These are phyloP conservation scores for Megalopta genalis DNA, from an alignment of 1,140 invertebrate genomes.

Conservation along the genomic window DNA sequence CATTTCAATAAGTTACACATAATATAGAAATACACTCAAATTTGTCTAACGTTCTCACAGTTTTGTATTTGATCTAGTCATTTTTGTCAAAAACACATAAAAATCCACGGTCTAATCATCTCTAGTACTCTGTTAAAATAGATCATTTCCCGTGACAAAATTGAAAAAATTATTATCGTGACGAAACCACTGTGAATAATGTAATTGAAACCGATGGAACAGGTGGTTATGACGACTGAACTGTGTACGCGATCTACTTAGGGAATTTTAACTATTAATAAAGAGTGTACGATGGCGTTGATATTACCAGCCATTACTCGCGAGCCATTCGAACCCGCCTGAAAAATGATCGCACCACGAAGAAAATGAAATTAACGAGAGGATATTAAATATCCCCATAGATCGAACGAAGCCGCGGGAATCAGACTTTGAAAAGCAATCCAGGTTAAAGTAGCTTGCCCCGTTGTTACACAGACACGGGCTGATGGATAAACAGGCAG, in stretches of 20 bases:
- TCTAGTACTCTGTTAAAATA: no score
- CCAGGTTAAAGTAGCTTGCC: not conserved
- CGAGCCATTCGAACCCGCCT: not conserved
- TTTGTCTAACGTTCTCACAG: no score
- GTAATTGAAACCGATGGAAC: no score
- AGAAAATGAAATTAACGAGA: conserved; percentile 32
- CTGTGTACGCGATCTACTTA: not conserved
- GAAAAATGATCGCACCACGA: conserved; percentile 28
- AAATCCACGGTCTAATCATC: no score
- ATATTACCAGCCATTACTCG: conserved; percentile 26
- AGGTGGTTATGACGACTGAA: no score
- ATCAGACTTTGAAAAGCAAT: not conserved
- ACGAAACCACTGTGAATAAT: no score
- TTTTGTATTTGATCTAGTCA: no score
- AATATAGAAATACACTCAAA: no score
- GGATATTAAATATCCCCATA: conserved; percentile 15
- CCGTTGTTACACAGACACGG: not conserved
- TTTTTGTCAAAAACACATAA: no score
- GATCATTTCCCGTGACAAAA: no score
- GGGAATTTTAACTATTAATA: conserved; percentile 14
- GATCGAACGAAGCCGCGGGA: conserved; percentile 9
- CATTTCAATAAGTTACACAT: no score
- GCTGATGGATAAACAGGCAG: not conserved
- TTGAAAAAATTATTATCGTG: no score
- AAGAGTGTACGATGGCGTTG: conserved; percentile 17